Evolutionary conservation across 1,140 invertebrate genomes (phyloP).

Genomic region (Heterodera carotae): DNA sequence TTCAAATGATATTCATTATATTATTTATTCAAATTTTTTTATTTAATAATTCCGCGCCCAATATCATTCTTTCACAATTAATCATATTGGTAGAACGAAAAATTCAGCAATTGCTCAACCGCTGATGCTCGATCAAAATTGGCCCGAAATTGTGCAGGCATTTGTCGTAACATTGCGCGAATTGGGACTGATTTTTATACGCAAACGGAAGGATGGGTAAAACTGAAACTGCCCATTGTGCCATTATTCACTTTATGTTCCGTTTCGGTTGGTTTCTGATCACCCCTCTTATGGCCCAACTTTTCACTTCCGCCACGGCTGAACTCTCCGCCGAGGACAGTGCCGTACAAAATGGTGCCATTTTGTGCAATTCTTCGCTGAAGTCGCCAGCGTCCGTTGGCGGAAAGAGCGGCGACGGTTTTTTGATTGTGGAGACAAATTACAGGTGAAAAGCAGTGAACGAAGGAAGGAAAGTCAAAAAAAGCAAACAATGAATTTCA

Average conservation of each 20-base stretch:
- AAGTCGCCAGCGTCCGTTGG: not conserved
- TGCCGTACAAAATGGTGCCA: not conserved
- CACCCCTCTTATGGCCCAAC: conserved; percentile 14
- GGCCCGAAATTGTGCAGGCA: conserved; percentile 38
- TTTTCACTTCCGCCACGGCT: not conserved
- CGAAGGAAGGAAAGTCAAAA: not conserved
- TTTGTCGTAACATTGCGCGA: conserved; percentile 49
- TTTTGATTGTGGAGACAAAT: conserved; percentile 51
- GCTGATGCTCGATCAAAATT: conserved; percentile 28
- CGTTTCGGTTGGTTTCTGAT: conserved; percentile 36
- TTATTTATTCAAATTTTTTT: too few relatives aligned
- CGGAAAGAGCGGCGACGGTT: conserved; percentile 28
- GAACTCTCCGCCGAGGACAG: not conserved
- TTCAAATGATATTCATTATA: too few relatives aligned
- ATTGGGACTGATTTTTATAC: conserved; percentile 49
- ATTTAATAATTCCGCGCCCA: too few relatives aligned
- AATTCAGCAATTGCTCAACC: conserved; percentile 9
- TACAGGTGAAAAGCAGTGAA: conserved; percentile 34
- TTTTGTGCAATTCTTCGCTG: not conserved
- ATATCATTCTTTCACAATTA: too few relatives aligned
- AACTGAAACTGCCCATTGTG: not conserved
- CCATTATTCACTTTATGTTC: not conserved
- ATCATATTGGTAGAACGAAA: too few relatives aligned
- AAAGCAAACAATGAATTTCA: not conserved
- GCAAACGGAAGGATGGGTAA: conserved; percentile 52